These are phyloP conservation scores for Tetanocera ferruginea DNA, from an alignment of 2,888 invertebrate genomes.

Conservation along the genomic window DNA sequence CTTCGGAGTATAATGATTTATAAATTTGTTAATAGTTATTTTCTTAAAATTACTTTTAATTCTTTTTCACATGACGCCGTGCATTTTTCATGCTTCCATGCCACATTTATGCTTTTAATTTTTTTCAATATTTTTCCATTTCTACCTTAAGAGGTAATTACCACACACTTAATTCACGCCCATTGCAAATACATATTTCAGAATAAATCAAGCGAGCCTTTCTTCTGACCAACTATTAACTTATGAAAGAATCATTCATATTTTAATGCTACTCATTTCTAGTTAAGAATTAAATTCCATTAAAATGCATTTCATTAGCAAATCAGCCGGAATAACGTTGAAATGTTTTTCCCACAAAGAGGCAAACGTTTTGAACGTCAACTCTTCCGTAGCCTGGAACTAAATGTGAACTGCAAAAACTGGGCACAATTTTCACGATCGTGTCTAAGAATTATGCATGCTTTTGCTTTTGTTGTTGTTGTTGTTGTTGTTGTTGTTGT, in stretches of 20 bases:
- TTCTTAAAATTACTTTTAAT: no score
- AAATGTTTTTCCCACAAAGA: not conserved
- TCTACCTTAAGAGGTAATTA: no score
- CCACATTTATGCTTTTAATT: no score
- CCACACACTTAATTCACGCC: no score
- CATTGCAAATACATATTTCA: no score
- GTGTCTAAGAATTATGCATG: constrained; percentile 7
- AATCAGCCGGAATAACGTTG: not conserved
- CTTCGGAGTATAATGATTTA: no score
- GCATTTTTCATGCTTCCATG: no score
- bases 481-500: not conserved
- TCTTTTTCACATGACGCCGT: no score
- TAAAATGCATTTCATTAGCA: not conserved
- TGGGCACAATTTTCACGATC: not conserved
- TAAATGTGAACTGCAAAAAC: no score
- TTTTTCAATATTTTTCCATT: no score
- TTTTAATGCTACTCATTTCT: not conserved
- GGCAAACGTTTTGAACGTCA: not conserved
- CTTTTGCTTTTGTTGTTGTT: not conserved
- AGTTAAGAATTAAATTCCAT: not conserved
- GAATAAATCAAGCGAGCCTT: not conserved
- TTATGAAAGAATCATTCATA: no score
- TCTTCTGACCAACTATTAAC: not conserved
- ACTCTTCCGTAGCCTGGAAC: constrained; percentile 8
- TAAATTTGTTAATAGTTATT: no score